Evolutionary conservation across 2,888 invertebrate species (phyloP), one percentile per base, ranked within the genome.

Genomic region (Pristionchus exspectatus): DNA sequence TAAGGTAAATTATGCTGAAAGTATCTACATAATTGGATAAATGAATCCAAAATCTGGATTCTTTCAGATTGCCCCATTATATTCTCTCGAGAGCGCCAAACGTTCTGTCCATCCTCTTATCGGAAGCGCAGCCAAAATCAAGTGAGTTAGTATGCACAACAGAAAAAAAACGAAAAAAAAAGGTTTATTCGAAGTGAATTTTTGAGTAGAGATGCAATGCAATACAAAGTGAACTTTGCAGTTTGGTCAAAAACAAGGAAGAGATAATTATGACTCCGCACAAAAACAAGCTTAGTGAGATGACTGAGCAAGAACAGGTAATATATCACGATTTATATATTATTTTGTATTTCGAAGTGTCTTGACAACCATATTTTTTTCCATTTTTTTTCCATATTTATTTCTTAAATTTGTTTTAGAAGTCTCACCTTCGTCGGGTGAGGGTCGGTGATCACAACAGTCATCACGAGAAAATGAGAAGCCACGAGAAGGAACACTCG

Each of bases 211-310:
- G 56, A 63, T 33, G 44, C 27, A 21, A 38, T 88, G 14, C 27
- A 27, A 72, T 74, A 63, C 18, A 91, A 81, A 66, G 21, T 44
- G n/a, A 27, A 24, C 59, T 83, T 91, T 93, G 24, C 90, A 94
- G 94, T 91, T 81, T 94, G 89, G 94, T 94, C 14, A 92, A 93
- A 84, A 91, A 92, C 72, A 88, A 91, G 30, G 92, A 92, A 66
- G 92, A 92, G 81, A 93, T 94, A 24, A 93, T 94, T 56, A 94
- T 94, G 94, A 92, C 93, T n/a, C 94, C 94, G 3, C 94, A 94
- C 90, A 94, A 94, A 90, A 94, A 93, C 91, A 94, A 94, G 85
- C 88, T 94, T 72, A 92, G 92, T 87, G 92, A 92, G 56, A 81
- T 93, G 90, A 91, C 91, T 38, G 90, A 91, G 21, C 89, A 91